Percentiles rank a stretch among this genome's conserved stretches.
Evolutionary conservation across 2,888 invertebrate species (phyloP).

Genomic region (Callyntrura guangdongensis): DNA sequence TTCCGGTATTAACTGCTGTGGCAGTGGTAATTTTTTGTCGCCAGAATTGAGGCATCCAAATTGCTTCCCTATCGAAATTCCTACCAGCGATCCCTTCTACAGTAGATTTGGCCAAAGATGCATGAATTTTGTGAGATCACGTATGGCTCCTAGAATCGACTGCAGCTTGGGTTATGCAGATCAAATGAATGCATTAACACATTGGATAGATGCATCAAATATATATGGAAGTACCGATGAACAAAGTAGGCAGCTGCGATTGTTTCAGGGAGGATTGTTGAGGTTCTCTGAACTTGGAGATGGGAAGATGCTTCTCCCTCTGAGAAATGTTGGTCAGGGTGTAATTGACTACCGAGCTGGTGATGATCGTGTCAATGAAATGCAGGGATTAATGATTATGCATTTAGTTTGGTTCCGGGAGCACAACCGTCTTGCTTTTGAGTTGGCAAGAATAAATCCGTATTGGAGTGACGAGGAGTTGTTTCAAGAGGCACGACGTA

Average conservation of each 20-base stretch:
- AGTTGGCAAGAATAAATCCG: constrained; percentile 77
- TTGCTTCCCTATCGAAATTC: constrained; percentile 85
- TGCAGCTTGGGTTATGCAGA: constrained; percentile 89
- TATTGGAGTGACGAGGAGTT: constrained; percentile 83
- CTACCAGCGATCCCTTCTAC: constrained; percentile 83
- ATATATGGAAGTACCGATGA: constrained; percentile 92
- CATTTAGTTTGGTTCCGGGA: constrained; percentile 83
- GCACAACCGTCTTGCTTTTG: constrained; percentile 82
- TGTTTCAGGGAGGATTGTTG: constrained; percentile 89
- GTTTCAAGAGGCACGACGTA: constrained; percentile 78
- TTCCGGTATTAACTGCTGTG: constrained; percentile 85
- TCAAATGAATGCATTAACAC: constrained; percentile 91
- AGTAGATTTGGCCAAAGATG: constrained; percentile 86
- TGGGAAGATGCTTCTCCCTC: constrained; percentile 76
- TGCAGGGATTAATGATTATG: constrained; percentile 81
- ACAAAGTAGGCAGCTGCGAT: constrained; percentile 89
- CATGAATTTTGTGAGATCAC: constrained; percentile 91
- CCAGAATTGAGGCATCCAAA: constrained; percentile 82
- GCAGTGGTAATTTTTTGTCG: constrained; percentile 80
- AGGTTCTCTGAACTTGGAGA: constrained; percentile 74
- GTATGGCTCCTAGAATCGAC: constrained; percentile 89
- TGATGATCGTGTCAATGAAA: constrained; percentile 83
- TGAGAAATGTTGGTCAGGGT: constrained; percentile 63
- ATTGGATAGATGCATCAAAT: constrained; percentile 92
- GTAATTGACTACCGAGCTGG: constrained; percentile 81